phyloP scores from a whole-genome alignment of 2,888 invertebrate genomes.

The Hofmannophila pseudospretella region DNA sequence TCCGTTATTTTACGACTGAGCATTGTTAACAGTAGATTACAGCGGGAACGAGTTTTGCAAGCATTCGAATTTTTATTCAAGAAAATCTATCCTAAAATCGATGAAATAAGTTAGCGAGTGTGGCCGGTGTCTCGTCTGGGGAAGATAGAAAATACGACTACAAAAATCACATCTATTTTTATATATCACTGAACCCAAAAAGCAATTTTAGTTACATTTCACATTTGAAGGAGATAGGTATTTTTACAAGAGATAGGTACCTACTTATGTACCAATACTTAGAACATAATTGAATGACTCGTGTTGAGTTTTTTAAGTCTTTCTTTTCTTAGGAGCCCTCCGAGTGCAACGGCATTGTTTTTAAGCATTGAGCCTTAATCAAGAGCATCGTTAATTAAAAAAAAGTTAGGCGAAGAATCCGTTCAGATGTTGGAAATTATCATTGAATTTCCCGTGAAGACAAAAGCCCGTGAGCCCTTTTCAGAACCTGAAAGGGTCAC shows the following conservation, averaged over 20 bases:
- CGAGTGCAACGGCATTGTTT: too few species aligned
- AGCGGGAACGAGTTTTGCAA: constrained; percentile 2
- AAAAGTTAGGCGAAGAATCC: constrained; percentile 10
- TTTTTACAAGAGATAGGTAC: too few species aligned
- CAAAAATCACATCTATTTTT: constrained; percentile 34
- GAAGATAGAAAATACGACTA: constrained; percentile 20
- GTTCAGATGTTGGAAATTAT: constrained; percentile 31
- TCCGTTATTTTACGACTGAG: constrained; percentile 3
- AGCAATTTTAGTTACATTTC: constrained; percentile 11
- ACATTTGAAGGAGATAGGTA: neutral
- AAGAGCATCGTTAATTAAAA: neutral
- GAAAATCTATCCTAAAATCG: constrained; percentile 3
- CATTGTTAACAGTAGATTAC: constrained; percentile 2
- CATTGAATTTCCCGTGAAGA: constrained; percentile 39
- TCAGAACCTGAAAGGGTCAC: constrained; percentile 47
- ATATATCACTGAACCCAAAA: constrained; percentile 13
- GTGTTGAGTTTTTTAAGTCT: too few species aligned
- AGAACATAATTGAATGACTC: too few species aligned
- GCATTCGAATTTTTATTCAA: constrained; percentile 4
- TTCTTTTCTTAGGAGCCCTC: too few species aligned
- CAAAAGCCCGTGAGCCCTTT: constrained; percentile 41
- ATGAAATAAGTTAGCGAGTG: neutral
- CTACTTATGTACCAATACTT: too few species aligned
- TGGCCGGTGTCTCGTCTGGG: constrained; percentile 11
- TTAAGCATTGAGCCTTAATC: neutral